Percentiles rank a stretch among this genome's conserved stretches.
Conservation (phyloP, 2,888 invertebrate species). For the Amiota mariae region DNA sequence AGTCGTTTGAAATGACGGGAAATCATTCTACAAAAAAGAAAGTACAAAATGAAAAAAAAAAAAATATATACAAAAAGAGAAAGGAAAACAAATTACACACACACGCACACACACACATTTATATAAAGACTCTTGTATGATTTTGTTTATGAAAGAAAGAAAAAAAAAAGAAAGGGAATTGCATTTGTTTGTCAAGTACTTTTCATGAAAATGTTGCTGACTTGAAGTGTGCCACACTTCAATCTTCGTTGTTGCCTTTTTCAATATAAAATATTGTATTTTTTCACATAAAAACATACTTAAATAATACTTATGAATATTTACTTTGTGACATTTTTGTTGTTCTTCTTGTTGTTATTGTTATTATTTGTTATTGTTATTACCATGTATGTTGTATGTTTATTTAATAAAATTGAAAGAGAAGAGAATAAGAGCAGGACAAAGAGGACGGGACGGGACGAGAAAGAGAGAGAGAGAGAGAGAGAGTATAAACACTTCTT, state of each 20-base stretch:
- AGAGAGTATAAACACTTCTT: constrained; percentile 48
- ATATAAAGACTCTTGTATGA: background rate
- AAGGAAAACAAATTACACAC: background rate
- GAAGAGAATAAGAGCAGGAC: background rate
- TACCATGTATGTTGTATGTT: constrained; percentile 14
- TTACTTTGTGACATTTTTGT: constrained; percentile 8
- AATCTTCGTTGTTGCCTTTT: background rate
- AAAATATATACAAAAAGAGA: too few species aligned
- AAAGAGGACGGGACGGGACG: background rate
- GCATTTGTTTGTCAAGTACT: background rate
- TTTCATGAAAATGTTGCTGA: background rate
- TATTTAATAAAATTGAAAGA: constrained; percentile 23
- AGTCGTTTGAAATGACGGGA: background rate
- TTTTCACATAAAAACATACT: background rate
- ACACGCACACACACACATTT: background rate
- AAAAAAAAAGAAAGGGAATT: constrained; percentile 4
- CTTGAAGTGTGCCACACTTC: constrained; percentile 6
- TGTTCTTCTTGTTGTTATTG: background rate
- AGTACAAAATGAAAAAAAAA: background rate
- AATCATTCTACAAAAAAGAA: background rate
- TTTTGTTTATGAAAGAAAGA: too few species aligned
- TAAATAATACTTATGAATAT: constrained; percentile 26
- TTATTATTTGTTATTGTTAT: constrained; percentile 1
- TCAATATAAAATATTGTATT: background rate
- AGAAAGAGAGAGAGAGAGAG: too few species aligned